Conservation (phyloP, 2,888 invertebrate genomes). For the Pyrochroa serraticornis region DNA sequence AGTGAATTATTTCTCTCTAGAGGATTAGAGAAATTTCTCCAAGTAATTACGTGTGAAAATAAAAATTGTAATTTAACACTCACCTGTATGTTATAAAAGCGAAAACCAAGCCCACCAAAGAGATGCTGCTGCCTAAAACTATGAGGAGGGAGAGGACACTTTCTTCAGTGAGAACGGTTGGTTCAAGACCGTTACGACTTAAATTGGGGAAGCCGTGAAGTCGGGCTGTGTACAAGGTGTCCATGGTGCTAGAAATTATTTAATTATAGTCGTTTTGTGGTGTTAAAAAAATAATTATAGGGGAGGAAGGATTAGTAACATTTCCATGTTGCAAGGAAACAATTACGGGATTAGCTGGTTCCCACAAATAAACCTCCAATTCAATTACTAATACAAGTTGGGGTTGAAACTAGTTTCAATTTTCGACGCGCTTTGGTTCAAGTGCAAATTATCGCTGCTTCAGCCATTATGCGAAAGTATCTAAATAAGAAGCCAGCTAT, state of each 20-base stretch:
- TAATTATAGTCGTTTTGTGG: background rate
- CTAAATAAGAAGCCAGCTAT: too few species aligned
- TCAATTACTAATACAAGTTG: too few species aligned
- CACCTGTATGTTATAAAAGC: constrained; percentile 75
- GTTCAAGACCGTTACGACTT: constrained; percentile 46
- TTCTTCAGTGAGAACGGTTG: constrained; percentile 60
- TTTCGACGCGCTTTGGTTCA: too few species aligned
- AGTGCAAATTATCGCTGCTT: too few species aligned
- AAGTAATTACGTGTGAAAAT: background rate
- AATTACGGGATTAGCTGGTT: too few species aligned
- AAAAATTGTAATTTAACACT: constrained; percentile 36
- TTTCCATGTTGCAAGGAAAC: too few species aligned
- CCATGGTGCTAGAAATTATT: constrained; percentile 50
- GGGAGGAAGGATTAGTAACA: too few species aligned
- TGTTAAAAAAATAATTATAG: too few species aligned
- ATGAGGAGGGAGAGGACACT: constrained; percentile 69
- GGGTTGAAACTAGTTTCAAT: background rate
- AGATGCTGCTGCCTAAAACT: constrained; percentile 69
- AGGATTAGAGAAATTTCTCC: constrained; percentile 19
- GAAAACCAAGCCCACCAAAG: constrained; percentile 70
- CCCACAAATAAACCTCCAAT: too few species aligned
- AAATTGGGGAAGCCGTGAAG: constrained; percentile 59
- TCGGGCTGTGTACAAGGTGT: constrained; percentile 59
- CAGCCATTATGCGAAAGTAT: too few species aligned
- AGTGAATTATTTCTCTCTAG: constrained; percentile 11